Base-by-base conservation (phyloP, 2,113 vertebrate species). In the Cettia cetti region DNA sequence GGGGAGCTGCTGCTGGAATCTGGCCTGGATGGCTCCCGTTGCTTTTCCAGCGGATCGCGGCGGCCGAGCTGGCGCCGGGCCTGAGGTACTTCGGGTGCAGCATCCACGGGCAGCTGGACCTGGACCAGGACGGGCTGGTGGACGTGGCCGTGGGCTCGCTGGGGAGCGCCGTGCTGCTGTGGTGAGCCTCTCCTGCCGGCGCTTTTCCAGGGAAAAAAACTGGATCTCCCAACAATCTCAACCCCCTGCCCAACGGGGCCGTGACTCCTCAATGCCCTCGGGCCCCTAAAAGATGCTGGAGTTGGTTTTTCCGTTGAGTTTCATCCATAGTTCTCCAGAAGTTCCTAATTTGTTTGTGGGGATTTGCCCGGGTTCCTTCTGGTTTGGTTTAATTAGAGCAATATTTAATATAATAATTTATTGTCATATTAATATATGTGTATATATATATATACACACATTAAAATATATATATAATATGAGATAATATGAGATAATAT, bases 81-180 rank as follows among this genome's bases (percentile, higher is more conserved):
- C 98, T 99, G 91, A 98, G 98, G 95, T 99, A 99, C 90, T 99
- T 99, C n/a, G 99, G 99, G 39, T 98, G 99, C 96, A 99, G 98
- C 60, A 98, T 99, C 94, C 99, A 99, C 0, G 99, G 99, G 21
- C 98, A 98, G 49, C 97, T 99, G 98, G 99, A 99, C 92, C 98
- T 99, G 97, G 99, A 99, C 2, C 98, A 98, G 13, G 99, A 99
- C 0, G 98, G 98, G 14, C 98, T 99, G 3, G 97, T 99, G 27
- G 99, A 99, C 94, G 74, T 99, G 95, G 99, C 99, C 4, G 98
- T 99, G 3, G 99, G 99, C 53, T 99, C 99, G 1, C 98, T 99
- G 12, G 99, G 99, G 50, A 98, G 96, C 3, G 99, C 99, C 2
- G 98, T 99, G 86, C 96, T 99, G 49, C 94, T 99, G 16, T 99